Evolutionary conservation across 2,113 vertebrate species (phyloP).

Genomic region (Speoplatyrhinus poulsoni): DNA sequence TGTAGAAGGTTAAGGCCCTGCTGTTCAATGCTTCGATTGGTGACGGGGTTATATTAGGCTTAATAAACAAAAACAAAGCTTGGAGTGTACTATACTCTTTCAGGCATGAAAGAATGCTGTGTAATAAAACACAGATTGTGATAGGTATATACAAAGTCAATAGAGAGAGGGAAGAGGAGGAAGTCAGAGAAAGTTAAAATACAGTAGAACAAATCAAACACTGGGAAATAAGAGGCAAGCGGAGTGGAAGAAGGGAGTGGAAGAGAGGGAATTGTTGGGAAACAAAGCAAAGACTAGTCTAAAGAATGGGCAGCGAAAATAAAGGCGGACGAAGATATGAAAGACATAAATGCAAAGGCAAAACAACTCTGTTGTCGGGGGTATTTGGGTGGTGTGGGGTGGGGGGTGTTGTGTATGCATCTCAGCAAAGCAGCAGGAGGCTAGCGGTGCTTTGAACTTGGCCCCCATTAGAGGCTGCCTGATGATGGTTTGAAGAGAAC

Average conservation of each 20-base stretch:
- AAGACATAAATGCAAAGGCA: conserved; percentile 68
- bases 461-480: conserved; percentile 92
- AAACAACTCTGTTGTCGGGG: conserved; percentile 51
- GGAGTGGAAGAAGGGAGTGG: neutral
- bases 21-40: too few relatives aligned
- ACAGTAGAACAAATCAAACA: conserved; percentile 26
- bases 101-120: conserved; percentile 33
- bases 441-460: conserved; percentile 91
- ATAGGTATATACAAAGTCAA: conserved; percentile 7
- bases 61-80: too few relatives aligned
- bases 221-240: conserved; percentile 17
- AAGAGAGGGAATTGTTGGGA: neutral
- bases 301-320: conserved; percentile 28
- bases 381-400: conserved; percentile 51
- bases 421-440: conserved; percentile 87
- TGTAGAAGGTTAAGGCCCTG: neutral
- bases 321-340: conserved; percentile 20
- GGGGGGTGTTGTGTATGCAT: conserved; percentile 80
- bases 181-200: conserved; percentile 3
- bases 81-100: conserved; percentile 10
- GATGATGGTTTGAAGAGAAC: conserved; percentile 88
- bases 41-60: too few relatives aligned
- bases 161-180: too few relatives aligned
- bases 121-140: conserved; percentile 54
- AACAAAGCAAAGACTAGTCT: conserved; percentile 28